Evolutionary conservation across 64 coral and sea anemone species (phyloP), one percentile per base, ranked within the genome.

Genomic region (Dendrophyllia cribrosa): DNA sequence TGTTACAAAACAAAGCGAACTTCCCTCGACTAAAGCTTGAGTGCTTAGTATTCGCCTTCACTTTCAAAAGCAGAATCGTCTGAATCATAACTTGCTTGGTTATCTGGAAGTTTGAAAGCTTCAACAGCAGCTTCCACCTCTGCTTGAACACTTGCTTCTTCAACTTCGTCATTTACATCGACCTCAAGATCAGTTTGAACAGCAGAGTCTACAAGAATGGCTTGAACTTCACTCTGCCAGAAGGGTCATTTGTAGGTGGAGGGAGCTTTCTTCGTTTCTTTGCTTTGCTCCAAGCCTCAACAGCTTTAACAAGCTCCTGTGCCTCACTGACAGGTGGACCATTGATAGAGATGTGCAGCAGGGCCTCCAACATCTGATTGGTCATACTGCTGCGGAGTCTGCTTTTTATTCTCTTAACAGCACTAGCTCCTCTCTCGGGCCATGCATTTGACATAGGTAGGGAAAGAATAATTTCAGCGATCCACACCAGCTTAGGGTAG

Each of bases 221-320:
- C 46, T 86, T 67, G 83, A 72, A 75, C 72, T 74, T 47, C 71
- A 75, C 72, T 51, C 50, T 67, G 65, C 66, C 80, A 83, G 58
- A 44, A 65, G 80, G 43, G 76, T 9, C 70, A 72, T 67, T 72
- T 86, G 83, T 48, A 71, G 65, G 20, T 34, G 66, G 83, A 11
- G 83, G 83, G 65, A 86, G 83, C 51, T 86, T 86, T 53, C 83
- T 86, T 72, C 83, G 20, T 67, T 86, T 86, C 83, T 86, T 70
- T 86, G 65, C 70, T 46, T 75, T 50, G 43, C 45, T 75, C 83
- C 83, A 71, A 46, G 70, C 43, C 83, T 86, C 83, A 71, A 86
- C 83, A 86, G 83, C 83, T 75, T 75, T 50, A 75, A 75, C 72
- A 75, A 75, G 72, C 47, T 75, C 72, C 72, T 75, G 72, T 75